Percentiles rank a stretch among this genome's conserved stretches.
Conservation (phyloP, 2,113 vertebrate species). For the Nerophis lumbriciformis region DNA sequence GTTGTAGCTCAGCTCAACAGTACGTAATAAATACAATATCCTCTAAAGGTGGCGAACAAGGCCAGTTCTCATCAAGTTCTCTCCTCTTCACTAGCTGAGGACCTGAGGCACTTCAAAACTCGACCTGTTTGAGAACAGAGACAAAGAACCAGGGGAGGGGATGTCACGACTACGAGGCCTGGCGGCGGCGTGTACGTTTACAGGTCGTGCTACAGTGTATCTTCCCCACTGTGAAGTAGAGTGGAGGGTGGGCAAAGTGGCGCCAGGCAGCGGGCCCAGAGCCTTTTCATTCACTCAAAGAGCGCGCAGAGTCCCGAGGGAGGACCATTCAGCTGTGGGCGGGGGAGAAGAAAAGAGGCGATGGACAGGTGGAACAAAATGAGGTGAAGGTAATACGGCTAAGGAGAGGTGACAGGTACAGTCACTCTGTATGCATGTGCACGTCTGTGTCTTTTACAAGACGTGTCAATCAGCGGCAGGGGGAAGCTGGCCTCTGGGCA, state of each 20-base stretch:
- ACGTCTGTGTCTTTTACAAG: constrained; percentile 31
- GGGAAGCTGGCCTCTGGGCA: constrained; percentile 54
- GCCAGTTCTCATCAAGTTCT: constrained; percentile 17
- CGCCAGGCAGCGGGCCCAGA: constrained; percentile 54
- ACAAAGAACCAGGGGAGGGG: constrained; percentile 16
- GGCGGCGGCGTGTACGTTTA: constrained; percentile 9
- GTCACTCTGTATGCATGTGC: constrained; percentile 41
- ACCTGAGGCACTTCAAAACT: constrained; percentile 36
- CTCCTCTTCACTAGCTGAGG: constrained; percentile 9
- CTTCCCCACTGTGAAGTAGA: constrained; percentile 33
- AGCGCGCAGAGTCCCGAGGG: constrained; percentile 45
- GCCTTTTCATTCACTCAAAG: constrained; percentile 34
- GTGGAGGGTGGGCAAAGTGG: constrained; percentile 60
- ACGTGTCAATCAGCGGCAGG: constrained; percentile 59
- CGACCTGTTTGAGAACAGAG: constrained; percentile 16
- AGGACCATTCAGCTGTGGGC: constrained; percentile 68
- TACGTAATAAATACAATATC: constrained; percentile 6
- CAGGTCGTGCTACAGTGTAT: constrained; percentile 13
- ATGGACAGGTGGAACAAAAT: constrained; percentile 68
- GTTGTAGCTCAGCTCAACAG: background rate
- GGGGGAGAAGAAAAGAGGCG: constrained; percentile 59
- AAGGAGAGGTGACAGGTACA: constrained; percentile 65
- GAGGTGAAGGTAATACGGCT: constrained; percentile 72
- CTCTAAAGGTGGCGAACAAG: constrained; percentile 1
- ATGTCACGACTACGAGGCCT: constrained; percentile 33